Evolutionary conservation across 2,797 vertebrate species (phyloP), one percentile per base, ranked within the genome.

Genomic region (Sorex maritimensis): DNA sequence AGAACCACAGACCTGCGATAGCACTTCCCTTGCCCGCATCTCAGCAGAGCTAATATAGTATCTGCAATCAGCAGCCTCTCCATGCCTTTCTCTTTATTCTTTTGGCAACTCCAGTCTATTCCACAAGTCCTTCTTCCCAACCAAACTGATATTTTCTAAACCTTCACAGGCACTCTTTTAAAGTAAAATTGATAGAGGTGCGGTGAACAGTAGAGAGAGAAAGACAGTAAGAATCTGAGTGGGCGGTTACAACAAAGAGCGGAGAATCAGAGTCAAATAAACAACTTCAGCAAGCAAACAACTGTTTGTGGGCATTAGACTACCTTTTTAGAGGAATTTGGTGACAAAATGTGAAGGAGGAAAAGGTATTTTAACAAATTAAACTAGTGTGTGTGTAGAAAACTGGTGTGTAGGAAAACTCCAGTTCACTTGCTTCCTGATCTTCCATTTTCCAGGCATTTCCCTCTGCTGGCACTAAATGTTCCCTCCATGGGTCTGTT

Each of bases 81-180:
- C 17, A 2, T 38, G 49, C 34, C 34, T 34, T 34, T 74, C 26
- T 23, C 46, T 73, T 24, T 0, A 14, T 71, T 3, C 1, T 38
- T 17, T 13, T 52, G 52, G 52, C 58, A 41, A 28, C 81, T 75
- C 65, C 79, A 72, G 6, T 44, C 52, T 61, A 67, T 21, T 44
- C 63, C 58, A 26, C 26, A 67, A 23, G 3, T 55, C 58, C 34
- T 69, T 61, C 52, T 55, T 84, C 88, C 86, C 91, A 91, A 17
- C 88, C 17, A 2, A 74, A 55, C 77, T 83, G 93, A 58, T 34
- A 65, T 90, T 91, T 81, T 81, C 90, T 84, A 88, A 89, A 30
- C 26, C 30, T 17, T 73, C 46, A 26, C 9, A 28, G 52, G 83
- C 65, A 69, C 58, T 49, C 67, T 82, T 73, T 91, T 67, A 75